Base-by-base conservation (phyloP, 2,888 invertebrate species). In the Heliconius sara region DNA sequence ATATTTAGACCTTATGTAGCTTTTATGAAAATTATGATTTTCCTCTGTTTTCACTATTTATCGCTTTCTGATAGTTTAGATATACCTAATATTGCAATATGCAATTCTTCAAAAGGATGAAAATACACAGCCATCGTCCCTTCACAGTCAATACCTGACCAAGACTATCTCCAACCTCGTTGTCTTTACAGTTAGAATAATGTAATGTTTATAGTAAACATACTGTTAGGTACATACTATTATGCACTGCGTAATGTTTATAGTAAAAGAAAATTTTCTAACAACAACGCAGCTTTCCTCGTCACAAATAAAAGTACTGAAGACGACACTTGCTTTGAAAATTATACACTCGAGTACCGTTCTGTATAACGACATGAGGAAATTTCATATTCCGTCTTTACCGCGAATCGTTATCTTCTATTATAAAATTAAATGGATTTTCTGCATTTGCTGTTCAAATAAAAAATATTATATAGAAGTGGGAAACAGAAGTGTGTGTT, bases 281-380 rank as follows among this genome's bases (percentile, higher is more conserved):
- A 19, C 47, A 19, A 34, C 30, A 68, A 43, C 70, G 7, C 47
- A 43, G 47, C 47, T 12, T 47, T 60, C 34, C 25, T 13, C 66
- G 9, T 63, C 66, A 65, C 63, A 75, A 65, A 75, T 66, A 75
- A 66, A 75, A 75, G 65, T 66, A 30, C 75, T 65, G 47, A 22
- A 27, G 47, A 27, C 63, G 47, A 66, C 75, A 75, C 75, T 75
- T 66, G 65, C 75, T 75, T 75, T 75, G 66, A 75, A 75, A 75
- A 75, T 75, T 65, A 75, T 47, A 75, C 75, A 66, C 75, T 47
- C 66, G 75, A 66, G 75, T 30, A 66, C 43, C 65, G 66, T 75
- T 75, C 66, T 27, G 12, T 75, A 25, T 75, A 66, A 75, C 43
- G 66, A 66, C 47, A 66, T 66, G 47, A 75, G 43, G 66, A 66